Percentiles rank a stretch among this genome's conserved stretches.
These are phyloP conservation scores for Ranitomeya variabilis DNA, from an alignment of 2,113 vertebrate species.

Conservation along the genomic window DNA sequence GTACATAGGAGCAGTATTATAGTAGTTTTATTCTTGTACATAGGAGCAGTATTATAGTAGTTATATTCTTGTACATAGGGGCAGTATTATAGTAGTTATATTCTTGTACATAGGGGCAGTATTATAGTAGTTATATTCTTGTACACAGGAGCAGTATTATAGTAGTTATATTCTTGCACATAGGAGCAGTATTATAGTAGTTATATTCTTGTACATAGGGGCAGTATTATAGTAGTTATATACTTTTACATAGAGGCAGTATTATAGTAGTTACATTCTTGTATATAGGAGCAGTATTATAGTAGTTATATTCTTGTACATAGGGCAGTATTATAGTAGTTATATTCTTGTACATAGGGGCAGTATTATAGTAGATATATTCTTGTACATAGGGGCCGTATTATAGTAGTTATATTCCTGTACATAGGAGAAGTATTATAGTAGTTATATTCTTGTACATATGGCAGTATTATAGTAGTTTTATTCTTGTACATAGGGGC, in stretches of 20 bases:
- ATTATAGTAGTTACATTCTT: slow-evolving; percentile 18
- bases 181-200: slow-evolving; percentile 20
- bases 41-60: slow-evolving; percentile 24
- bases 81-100: slow-evolving; percentile 23
- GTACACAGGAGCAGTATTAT: slow-evolving; percentile 10
- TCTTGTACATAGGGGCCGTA: background rate
- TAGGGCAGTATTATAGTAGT: slow-evolving; percentile 16
- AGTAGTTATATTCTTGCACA: slow-evolving; percentile 10
- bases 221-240: slow-evolving; percentile 25
- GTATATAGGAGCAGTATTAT: slow-evolving; percentile 11
- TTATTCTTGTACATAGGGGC: slow-evolving; percentile 1
- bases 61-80: slow-evolving; percentile 6
- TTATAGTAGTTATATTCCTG: slow-evolving; percentile 17
- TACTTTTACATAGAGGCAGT: background rate
- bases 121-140: slow-evolving; percentile 18
- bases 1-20: slow-evolving; percentile 7
- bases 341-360: background rate
- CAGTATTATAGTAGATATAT: slow-evolving; percentile 21
- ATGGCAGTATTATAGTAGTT: slow-evolving; percentile 1
- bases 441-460: background rate
- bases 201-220: slow-evolving; percentile 1
- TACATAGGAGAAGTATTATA: slow-evolving; percentile 6
- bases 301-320: slow-evolving; percentile 14
- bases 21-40: slow-evolving; percentile 10
- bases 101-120: slow-evolving; percentile 8